Percentiles rank a stretch among this genome's conserved stretches.
Conservation (phyloP, 2,113 vertebrate species). For the Mormoops blainvillei region DNA sequence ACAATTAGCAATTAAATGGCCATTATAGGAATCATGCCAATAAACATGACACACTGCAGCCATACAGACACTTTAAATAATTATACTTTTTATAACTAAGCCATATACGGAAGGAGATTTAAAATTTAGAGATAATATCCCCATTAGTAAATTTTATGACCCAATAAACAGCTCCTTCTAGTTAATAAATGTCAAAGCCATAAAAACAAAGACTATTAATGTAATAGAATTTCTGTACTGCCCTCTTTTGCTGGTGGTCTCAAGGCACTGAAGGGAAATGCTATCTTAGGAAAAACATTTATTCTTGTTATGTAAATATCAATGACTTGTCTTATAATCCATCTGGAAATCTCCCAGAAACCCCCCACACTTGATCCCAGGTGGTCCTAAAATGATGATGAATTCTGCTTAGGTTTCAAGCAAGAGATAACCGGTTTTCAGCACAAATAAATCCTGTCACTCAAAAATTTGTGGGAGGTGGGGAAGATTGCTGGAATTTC, state of each 20-base stretch:
- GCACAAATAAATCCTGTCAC: conserved; percentile 56
- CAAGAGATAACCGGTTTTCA: conserved; percentile 63
- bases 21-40: conserved; percentile 78
- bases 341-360: conserved; percentile 75
- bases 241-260: conserved; percentile 81
- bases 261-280: conserved; percentile 75
- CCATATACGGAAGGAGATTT: conserved; percentile 73
- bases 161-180: conserved; percentile 83
- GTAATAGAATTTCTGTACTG: conserved; percentile 77
- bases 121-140: conserved; percentile 84
- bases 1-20: conserved; percentile 81
- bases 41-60: conserved; percentile 79
- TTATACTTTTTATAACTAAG: conserved; percentile 78
- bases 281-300: conserved; percentile 78
- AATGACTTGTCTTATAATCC: conserved; percentile 76
- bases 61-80: conserved; percentile 75
- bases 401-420: conserved; percentile 71
- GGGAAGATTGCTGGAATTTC: conserved; percentile 39
- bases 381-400: conserved; percentile 73
- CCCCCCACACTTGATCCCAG: conserved; percentile 66
- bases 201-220: conserved; percentile 82
- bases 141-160: conserved; percentile 85
- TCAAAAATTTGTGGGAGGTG: conserved; percentile 23
- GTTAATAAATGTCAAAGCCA: conserved; percentile 81
- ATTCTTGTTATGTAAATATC: conserved; percentile 80